Evolutionary conservation across 2,113 vertebrate genomes (phyloP), one percentile per base, ranked within the genome.

Genomic region (Epinephelus fuscoguttatus): DNA sequence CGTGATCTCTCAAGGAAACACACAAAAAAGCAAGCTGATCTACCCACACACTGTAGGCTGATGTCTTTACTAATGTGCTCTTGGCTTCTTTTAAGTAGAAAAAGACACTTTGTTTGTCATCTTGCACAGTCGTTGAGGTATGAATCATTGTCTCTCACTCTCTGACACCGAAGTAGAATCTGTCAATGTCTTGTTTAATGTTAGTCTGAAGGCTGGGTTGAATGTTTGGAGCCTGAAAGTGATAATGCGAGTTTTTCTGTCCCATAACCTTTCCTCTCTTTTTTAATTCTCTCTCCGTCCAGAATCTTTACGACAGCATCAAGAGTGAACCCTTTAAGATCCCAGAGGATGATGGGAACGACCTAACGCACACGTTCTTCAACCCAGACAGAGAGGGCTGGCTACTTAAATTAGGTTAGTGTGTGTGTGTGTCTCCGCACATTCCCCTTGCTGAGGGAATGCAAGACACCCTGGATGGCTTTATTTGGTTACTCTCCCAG

Each of bases 271-370:
- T 52, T 12, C 21, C 37, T 59, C 52, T 27, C 1, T 4, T 78
- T 61, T 47, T 4, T 18, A 59, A 49, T 15, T 23, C 27, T 57
- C 10, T 56, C 23, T 53, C 52, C 52, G 10, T 77, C 14, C 92
- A 99, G 98, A 99, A 99, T 94, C 94, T 99, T 62, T 99, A 98
- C n/a, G 98, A 99, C 92, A 99, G 98, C 93, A 99, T 99, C 91
- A 99, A 99, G 95, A 99, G 98, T 2, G 98, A 99, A 90, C 98
- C 98, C 0, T 99, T 99, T 86, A 99, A 99, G 94, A 99, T 99
- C 93, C 98, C 98, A 0, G 98, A 99, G 94, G 98, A 99, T 6
- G 98, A 99, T 9, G 98, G 98, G 68, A 99, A 99, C 2, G 98
- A 99, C 94, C 94, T 99, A 92, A 99, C 98, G 0, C 98, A 99